Conservation (phyloP, 2,888 invertebrate genomes). For the Sphaerophoria taeniata region DNA sequence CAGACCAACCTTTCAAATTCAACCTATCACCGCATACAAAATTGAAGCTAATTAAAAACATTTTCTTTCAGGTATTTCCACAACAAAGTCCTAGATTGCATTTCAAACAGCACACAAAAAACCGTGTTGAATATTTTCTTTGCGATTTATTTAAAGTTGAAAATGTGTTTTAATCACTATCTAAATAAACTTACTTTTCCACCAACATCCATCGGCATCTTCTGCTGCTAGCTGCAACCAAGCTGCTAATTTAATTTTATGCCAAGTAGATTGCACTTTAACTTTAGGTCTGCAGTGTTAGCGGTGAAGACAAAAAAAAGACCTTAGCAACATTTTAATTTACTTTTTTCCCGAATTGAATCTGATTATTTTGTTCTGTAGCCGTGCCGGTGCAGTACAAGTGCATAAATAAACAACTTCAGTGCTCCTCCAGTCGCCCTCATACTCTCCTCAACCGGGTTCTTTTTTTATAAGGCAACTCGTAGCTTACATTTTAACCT, state of each 20-base stretch:
- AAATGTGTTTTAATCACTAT: conserved; percentile 52
- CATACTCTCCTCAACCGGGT: not conserved
- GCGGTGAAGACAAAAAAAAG: too few species aligned
- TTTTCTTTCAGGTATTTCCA: not conserved
- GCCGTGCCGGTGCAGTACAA: not conserved
- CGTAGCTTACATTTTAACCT: conserved; percentile 65
- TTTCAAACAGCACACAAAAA: not conserved
- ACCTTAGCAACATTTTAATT: conserved; percentile 71
- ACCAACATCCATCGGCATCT: not conserved
- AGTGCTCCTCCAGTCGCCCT: not conserved
- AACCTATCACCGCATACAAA: too few species aligned
- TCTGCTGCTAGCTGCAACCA: conserved; percentile 24
- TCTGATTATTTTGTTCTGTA: conserved; percentile 61
- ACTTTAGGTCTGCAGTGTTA: conserved; percentile 42
- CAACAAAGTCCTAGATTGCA: not conserved
- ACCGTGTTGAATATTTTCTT: conserved; percentile 7
- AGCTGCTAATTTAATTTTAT: conserved; percentile 62
- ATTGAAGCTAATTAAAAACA: conserved; percentile 12
- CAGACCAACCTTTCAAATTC: too few species aligned
- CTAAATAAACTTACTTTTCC: conserved; percentile 49
- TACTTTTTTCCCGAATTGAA: conserved; percentile 62
- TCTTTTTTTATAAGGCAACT: conserved; percentile 30
- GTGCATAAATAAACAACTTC: not conserved
- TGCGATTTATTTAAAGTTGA: conserved; percentile 31
- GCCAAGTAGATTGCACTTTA: conserved; percentile 36